phyloP scores from a whole-genome alignment of 2,797 vertebrate genomes.

The Tadarida brasiliensis region DNA sequence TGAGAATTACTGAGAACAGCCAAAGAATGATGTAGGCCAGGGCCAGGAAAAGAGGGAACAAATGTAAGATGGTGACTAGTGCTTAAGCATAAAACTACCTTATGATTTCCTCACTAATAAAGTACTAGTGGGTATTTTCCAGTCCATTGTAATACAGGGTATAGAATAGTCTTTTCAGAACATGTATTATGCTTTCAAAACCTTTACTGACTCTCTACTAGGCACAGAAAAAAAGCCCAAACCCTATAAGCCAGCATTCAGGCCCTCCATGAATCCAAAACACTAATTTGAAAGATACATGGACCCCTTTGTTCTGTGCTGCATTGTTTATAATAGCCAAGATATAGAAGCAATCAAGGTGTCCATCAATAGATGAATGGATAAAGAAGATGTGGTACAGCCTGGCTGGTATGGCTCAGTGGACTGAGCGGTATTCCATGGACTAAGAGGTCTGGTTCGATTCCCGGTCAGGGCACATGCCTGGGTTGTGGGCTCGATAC shows the following conservation, averaged over 20 bases:
- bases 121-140: not conserved
- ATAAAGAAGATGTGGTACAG: not conserved
- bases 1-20: not conserved
- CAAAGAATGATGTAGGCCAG: not conserved
- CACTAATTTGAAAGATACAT: not conserved
- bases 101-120: not conserved
- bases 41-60: not conserved
- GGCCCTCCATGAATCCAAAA: not conserved
- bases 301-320: not conserved
- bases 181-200: not conserved
- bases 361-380: not conserved
- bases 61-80: not conserved
- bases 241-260: not conserved
- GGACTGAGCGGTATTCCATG: too few relatives aligned
- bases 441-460: too few relatives aligned
- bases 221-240: not conserved
- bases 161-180: not conserved
- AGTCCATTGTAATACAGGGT: not conserved
- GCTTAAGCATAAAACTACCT: not conserved
- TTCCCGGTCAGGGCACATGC: too few relatives aligned
- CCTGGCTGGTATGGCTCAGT: too few relatives aligned
- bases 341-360: not conserved
- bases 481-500: too few relatives aligned
- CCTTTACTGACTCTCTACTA: not conserved
- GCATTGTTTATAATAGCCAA: not conserved